phyloP scores from a whole-genome alignment of 1,140 invertebrate genomes.

The Rhynchophorus ferrugineus region DNA sequence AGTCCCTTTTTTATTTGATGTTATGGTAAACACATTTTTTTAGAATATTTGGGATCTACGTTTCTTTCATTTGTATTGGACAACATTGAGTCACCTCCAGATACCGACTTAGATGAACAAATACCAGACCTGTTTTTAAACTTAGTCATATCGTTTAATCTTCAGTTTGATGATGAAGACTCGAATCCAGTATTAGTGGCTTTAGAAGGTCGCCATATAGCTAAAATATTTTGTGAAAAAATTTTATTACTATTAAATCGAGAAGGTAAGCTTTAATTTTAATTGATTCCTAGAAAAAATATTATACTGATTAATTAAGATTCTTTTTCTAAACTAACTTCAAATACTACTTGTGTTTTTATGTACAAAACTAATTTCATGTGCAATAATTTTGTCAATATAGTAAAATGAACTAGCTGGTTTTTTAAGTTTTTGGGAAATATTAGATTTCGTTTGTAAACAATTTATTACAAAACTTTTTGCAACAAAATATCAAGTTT shows the following conservation, averaged over 20 bases:
- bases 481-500: no score
- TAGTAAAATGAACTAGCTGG: no score
- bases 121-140: conserved; percentile 77
- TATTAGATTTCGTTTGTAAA: no score
- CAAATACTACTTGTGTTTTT: no score
- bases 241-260: conserved; percentile 77
- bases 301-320: no score
- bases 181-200: conserved; percentile 73
- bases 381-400: no score
- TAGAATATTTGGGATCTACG: conserved; percentile 69
- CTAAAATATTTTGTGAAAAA: conserved; percentile 86
- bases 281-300: background rate
- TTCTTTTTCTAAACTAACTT: no score
- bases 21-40: no score
- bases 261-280: conserved; percentile 59
- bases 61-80: conserved; percentile 75
- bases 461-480: no score
- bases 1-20: background rate
- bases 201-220: conserved; percentile 59
- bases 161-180: conserved; percentile 63
- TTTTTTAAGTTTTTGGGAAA: no score
- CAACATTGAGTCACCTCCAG: conserved; percentile 69
- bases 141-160: conserved; percentile 77
- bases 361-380: no score
- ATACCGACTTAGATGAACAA: conserved; percentile 68